Percentiles rank a stretch among this genome's conserved stretches.
Evolutionary conservation across 2,113 vertebrate genomes (phyloP).

Genomic region (Eptesicus fuscus): DNA sequence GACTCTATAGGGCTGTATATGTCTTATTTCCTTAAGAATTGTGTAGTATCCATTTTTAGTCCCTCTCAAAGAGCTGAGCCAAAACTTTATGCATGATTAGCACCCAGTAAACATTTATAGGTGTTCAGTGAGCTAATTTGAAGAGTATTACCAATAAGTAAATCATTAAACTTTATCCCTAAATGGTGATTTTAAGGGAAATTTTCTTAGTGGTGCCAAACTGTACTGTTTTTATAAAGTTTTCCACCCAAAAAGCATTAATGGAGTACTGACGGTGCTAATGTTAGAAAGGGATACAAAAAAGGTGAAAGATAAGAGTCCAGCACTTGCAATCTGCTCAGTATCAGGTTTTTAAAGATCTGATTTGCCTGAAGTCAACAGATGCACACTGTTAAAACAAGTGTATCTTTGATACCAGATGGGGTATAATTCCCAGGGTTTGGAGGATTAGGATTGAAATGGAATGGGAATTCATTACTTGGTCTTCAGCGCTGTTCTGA

Average conservation of each 20-base stretch:
- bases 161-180: slow-evolving; percentile 30
- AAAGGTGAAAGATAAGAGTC: neutral
- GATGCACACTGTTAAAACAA: slow-evolving; percentile 38
- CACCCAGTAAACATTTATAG: neutral
- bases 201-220: slow-evolving; percentile 24
- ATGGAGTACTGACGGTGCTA: neutral
- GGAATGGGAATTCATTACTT: slow-evolving; percentile 27
- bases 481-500: neutral
- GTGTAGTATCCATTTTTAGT: neutral
- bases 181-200: neutral
- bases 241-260: slow-evolving; percentile 30
- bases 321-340: neutral
- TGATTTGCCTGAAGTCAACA: slow-evolving; percentile 39
- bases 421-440: neutral
- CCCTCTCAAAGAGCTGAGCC: neutral
- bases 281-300: neutral
- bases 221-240: neutral
- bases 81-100: neutral
- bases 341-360: neutral
- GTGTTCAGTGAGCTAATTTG: slow-evolving; percentile 27
- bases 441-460: slow-evolving; percentile 31
- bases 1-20: neutral
- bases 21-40: slow-evolving; percentile 6
- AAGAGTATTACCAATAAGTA: neutral
- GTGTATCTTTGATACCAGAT: slow-evolving; percentile 39